Conservation (phyloP, 2,888 invertebrate species). For the Metopia argyrocephala region DNA sequence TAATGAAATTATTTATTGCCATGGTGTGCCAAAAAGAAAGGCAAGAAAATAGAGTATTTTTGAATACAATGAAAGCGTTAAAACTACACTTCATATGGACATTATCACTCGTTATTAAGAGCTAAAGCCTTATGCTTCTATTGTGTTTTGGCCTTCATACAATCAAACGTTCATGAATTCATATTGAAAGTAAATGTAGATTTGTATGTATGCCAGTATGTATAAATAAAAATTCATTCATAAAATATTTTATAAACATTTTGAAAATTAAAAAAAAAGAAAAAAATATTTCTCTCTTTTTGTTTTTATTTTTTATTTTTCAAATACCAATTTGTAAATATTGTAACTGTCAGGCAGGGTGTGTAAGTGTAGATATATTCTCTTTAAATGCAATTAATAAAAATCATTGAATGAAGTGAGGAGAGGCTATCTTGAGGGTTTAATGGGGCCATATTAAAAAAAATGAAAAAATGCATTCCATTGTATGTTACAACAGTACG, state of each 20-base stretch:
- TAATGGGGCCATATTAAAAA: not conserved
- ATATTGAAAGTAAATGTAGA: not conserved
- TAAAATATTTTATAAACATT: constrained; percentile 32
- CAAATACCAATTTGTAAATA: constrained; percentile 15
- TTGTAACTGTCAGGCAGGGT: not conserved
- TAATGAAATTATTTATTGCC: too few relatives aligned
- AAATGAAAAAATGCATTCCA: constrained; percentile 34
- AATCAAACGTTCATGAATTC: not conserved
- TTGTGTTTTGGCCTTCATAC: not conserved
- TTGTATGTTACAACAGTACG: not conserved
- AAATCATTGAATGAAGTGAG: not conserved
- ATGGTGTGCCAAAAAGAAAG: too few relatives aligned
- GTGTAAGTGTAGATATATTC: not conserved
- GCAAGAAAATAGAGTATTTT: too few relatives aligned
- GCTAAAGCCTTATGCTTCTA: not conserved
- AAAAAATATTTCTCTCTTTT: too few relatives aligned
- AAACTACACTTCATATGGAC: too few relatives aligned
- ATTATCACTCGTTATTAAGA: too few relatives aligned
- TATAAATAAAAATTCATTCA: constrained; percentile 55
- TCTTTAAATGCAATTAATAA: constrained; percentile 44
- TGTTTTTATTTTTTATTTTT: constrained; percentile 34
- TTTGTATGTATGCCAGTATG: too few relatives aligned
- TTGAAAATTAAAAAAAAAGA: too few relatives aligned
- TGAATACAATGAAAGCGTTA: not conserved
- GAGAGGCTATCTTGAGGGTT: not conserved